A percentile compares a stretch with the other conserved stretches of the same genome.
Evolutionary conservation across 37 sponge, comb jelly and placozoan species (phyloP).

Genomic region (Beroe ovata): DNA sequence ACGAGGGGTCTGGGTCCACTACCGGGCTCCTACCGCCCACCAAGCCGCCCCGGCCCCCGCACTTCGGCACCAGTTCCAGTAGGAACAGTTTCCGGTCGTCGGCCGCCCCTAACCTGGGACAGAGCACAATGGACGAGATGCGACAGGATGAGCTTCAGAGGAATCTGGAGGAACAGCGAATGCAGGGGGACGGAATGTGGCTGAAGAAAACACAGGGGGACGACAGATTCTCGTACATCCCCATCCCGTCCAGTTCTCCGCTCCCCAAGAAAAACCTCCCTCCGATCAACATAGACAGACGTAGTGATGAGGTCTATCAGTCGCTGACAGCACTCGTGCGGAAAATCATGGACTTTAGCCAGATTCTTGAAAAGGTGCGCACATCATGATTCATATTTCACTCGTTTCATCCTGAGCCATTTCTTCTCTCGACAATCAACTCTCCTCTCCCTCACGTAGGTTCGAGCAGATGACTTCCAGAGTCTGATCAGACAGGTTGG

Average conservation of each 20-base stretch:
- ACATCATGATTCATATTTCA: too few species aligned
- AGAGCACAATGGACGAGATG: constrained; percentile 31
- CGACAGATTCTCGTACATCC: background rate
- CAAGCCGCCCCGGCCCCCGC: constrained; percentile 31
- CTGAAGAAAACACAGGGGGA: background rate
- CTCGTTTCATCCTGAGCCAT: too few species aligned
- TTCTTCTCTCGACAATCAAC: too few species aligned
- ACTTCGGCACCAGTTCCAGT: constrained; percentile 13
- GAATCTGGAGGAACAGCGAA: constrained; percentile 36
- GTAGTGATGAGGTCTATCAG: constrained; percentile 48
- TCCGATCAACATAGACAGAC: constrained; percentile 13
- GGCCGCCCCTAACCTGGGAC: background rate
- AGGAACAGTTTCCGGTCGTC: constrained; percentile 43
- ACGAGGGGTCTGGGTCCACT: background rate
- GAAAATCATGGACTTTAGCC: constrained; percentile 54
- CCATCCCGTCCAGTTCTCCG: background rate
- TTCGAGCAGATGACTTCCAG: constrained; percentile 55
- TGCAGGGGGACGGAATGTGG: constrained; percentile 32
- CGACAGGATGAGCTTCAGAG: constrained; percentile 37
- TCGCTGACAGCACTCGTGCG: background rate
- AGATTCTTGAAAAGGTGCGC: constrained; percentile 51
- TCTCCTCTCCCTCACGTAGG: too few species aligned
- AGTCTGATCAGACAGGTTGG: constrained; percentile 28
- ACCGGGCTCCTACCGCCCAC: constrained; percentile 27
- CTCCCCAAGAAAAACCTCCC: background rate